phyloP scores from a whole-genome alignment of 2,113 vertebrate genomes.

The Pampusana beccarii region DNA sequence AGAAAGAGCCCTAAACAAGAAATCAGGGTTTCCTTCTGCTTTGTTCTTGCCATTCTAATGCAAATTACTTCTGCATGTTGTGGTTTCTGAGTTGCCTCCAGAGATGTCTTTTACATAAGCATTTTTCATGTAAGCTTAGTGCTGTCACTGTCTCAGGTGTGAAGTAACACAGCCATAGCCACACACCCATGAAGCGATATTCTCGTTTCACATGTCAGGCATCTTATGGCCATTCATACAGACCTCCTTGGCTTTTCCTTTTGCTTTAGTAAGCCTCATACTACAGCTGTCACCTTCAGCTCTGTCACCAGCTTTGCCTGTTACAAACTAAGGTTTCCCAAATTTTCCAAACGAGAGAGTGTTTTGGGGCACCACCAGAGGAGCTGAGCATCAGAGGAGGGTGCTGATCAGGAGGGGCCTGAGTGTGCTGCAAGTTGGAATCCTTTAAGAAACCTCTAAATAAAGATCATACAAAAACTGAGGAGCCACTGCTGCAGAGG shows the following conservation, averaged over 20 bases:
- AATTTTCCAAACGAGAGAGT: not conserved
- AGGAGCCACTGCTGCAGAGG: not conserved
- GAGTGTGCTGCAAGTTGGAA: fast-evolving
- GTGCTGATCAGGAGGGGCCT: not conserved
- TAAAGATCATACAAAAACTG: not conserved
- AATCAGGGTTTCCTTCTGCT: not conserved
- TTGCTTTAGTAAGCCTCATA: not conserved
- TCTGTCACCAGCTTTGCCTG: not conserved
- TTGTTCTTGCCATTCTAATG: not conserved
- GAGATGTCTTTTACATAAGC: not conserved
- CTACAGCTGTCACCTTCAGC: not conserved
- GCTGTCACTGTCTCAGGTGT: not conserved
- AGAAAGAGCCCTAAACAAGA: not conserved
- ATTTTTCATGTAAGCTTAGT: not conserved
- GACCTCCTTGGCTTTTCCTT: not conserved
- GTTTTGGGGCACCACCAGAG: not conserved
- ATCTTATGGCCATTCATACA: not conserved
- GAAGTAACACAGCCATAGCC: not conserved
- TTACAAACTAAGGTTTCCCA: not conserved
- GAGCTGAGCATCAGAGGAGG: not conserved
- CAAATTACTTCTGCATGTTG: not conserved
- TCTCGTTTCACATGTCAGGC: not conserved
- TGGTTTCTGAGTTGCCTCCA: not conserved
- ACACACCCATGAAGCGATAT: fast-evolving
- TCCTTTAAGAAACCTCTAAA: not conserved